Conservation (phyloP, 2,113 vertebrate genomes). For the Trachemys scripta region DNA sequence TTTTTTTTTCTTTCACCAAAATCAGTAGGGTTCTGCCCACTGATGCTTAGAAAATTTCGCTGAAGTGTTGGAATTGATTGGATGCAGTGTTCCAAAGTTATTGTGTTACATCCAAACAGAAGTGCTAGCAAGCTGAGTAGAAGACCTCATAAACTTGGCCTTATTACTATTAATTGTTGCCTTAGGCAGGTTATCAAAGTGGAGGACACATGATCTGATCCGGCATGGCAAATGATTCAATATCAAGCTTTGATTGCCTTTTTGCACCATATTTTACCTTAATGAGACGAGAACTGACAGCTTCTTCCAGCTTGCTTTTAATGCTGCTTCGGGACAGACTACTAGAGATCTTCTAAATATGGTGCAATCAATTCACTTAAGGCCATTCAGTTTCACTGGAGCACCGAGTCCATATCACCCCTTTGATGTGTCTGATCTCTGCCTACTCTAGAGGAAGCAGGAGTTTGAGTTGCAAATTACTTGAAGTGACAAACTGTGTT, state of each 20-base stretch:
- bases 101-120: neutral
- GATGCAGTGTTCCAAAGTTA: neutral
- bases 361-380: neutral
- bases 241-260: neutral
- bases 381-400: accelerated
- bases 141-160: neutral
- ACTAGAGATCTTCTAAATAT: neutral
- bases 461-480: neutral
- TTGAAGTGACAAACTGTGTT: neutral
- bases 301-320: neutral
- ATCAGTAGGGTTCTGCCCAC: neutral
- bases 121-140: neutral
- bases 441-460: neutral
- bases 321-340: neutral
- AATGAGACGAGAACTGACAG: neutral
- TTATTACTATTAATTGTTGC: neutral
- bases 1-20: neutral
- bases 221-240: accelerated
- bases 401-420: neutral
- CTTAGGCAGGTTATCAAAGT: neutral
- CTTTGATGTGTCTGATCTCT: accelerated
- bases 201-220: neutral
- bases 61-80: neutral
- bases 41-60: neutral
- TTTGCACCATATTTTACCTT: accelerated